phyloP scores from a whole-genome alignment of 1,140 invertebrate species.

The Pogonus chalceus region DNA sequence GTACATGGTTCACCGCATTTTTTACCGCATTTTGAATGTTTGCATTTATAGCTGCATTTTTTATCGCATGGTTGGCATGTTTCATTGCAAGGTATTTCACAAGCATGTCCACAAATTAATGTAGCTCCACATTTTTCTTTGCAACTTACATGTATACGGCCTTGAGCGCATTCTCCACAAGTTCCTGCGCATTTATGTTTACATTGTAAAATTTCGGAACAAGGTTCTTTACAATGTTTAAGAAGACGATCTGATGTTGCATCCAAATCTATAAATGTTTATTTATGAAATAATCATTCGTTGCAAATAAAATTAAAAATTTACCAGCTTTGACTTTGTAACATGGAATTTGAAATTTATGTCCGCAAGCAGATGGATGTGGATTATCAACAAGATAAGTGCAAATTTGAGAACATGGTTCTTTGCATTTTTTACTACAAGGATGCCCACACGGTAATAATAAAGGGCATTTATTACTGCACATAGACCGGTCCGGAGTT shows the following conservation, averaged over 20 bases:
- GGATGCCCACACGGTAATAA: constrained; percentile 37
- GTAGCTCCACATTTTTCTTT: constrained; percentile 43
- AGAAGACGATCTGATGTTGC: constrained; percentile 17
- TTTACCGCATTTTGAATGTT: constrained; percentile 43
- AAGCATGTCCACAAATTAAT: constrained; percentile 57
- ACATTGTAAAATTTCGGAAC: constrained; percentile 40
- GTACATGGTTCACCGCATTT: constrained; percentile 50
- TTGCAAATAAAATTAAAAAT: not conserved
- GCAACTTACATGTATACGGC: constrained; percentile 52
- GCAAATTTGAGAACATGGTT: constrained; percentile 33
- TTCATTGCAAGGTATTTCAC: constrained; percentile 46
- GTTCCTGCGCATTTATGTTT: constrained; percentile 46
- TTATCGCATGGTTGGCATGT: constrained; percentile 51
- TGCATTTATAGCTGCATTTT: constrained; percentile 46
- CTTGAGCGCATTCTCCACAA: constrained; percentile 48
- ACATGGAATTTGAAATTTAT: constrained; percentile 36
- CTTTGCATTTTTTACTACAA: constrained; percentile 33
- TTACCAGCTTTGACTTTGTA: constrained; percentile 18
- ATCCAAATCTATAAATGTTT: constrained; percentile 9
- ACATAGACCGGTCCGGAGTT: constrained; percentile 23
- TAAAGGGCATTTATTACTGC: constrained; percentile 31
- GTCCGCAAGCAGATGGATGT: constrained; percentile 35
- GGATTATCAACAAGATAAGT: constrained; percentile 17
- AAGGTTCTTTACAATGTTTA: constrained; percentile 37
- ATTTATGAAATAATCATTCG: not conserved